These are phyloP conservation scores for Gymnobelideus leadbeateri DNA, from an alignment of 2,113 vertebrate species.

Conservation along the genomic window DNA sequence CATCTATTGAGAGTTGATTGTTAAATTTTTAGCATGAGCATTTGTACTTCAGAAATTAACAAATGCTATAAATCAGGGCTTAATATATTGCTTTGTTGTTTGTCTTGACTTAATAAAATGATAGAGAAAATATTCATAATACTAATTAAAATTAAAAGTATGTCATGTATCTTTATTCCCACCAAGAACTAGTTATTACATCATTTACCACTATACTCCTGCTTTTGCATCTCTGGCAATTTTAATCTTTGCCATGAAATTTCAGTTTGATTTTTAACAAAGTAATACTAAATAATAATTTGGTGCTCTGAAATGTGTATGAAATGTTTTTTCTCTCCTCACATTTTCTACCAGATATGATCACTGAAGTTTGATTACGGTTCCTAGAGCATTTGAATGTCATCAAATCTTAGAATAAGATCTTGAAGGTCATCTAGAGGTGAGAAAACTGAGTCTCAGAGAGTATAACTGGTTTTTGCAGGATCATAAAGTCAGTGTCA, in stretches of 20 bases:
- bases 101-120: not conserved
- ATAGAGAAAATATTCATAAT: not conserved
- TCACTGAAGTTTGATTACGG: too few relatives aligned
- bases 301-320: not conserved
- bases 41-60: not conserved
- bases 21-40: not conserved
- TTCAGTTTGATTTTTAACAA: not conserved
- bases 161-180: not conserved
- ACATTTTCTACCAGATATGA: too few relatives aligned
- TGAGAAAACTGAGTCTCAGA: not conserved
- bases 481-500: not conserved
- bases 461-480: not conserved
- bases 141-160: not conserved
- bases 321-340: too few relatives aligned
- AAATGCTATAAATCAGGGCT: not conserved
- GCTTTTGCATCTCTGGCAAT: not conserved
- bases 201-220: not conserved
- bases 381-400: not conserved
- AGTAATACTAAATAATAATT: not conserved
- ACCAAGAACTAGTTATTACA: not conserved
- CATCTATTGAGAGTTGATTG: not conserved
- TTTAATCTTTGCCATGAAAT: not conserved
- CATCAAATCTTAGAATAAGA: not conserved
- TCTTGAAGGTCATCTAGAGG: not conserved
- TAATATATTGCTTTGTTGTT: not conserved